Conservation (phyloP, 2,113 vertebrate genomes). For the Penelope pileata region DNA sequence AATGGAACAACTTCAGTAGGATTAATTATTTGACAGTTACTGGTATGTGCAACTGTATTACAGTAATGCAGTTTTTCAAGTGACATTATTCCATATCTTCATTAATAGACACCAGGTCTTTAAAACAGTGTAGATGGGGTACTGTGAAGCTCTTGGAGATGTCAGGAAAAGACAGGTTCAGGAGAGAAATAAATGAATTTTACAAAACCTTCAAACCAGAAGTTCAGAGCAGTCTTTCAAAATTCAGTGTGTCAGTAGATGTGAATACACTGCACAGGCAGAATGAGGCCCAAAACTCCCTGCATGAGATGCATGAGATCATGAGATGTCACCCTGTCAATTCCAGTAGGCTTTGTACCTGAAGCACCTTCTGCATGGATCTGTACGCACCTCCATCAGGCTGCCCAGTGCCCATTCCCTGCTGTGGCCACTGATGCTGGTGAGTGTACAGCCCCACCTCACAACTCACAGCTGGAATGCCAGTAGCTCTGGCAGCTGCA, state of each 20-base stretch:
- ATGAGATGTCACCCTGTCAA: background rate
- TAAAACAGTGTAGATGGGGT: background rate
- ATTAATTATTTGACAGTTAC: background rate
- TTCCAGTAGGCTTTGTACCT: background rate
- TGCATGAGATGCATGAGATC: no score
- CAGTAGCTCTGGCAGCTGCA: background rate
- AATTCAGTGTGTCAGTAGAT: fast-evolving
- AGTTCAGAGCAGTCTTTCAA: background rate
- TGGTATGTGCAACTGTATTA: fast-evolving
- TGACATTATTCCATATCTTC: background rate
- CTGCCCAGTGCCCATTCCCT: background rate
- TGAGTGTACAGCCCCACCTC: background rate
- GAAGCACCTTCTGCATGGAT: background rate
- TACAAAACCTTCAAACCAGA: background rate
- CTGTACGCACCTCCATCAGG: background rate
- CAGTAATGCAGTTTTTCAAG: background rate
- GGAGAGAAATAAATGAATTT: background rate
- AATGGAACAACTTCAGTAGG: background rate
- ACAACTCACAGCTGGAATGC: background rate
- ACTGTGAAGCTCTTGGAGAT: background rate
- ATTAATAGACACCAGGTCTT: background rate
- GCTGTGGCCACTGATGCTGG: fast-evolving
- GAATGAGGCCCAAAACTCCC: fast-evolving
- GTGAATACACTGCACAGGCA: background rate
- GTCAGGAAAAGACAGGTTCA: background rate